Conservation (phyloP, 1,140 invertebrate genomes). For the Eurosta solidaginis region DNA sequence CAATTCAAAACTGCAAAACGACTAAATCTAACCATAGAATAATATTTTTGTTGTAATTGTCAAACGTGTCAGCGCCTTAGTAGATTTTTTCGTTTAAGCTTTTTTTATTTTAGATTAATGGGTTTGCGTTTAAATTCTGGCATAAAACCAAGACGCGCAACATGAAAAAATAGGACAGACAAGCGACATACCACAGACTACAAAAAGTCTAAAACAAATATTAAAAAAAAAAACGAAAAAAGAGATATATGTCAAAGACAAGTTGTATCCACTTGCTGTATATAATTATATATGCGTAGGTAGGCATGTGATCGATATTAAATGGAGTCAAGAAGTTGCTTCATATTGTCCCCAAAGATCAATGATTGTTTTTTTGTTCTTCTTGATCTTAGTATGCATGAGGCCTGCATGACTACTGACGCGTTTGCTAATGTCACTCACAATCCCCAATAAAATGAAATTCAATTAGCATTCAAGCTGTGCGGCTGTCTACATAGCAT, state of each 20-base stretch:
- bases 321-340: no score
- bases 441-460: no score
- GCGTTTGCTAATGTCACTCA: not conserved
- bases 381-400: not conserved
- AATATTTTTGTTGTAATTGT: not conserved
- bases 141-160: slow-evolving; percentile 16
- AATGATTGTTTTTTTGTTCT: not conserved
- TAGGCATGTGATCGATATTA: no score
- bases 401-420: not conserved
- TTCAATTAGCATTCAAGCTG: slow-evolving; percentile 9
- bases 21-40: not conserved
- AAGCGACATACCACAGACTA: not conserved
- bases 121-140: slow-evolving; percentile 8
- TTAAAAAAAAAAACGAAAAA: no score
- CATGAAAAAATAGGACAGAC: slow-evolving; percentile 17
- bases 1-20: not conserved
- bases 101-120: slow-evolving; percentile 12
- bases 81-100: not conserved
- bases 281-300: not conserved
- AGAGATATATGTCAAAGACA: not conserved
- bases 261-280: not conserved
- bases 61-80: not conserved
- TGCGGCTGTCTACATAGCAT: not conserved
- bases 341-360: not conserved
- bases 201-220: not conserved